Conservation (phyloP, 2,888 invertebrate genomes). For the Hermaeophaga mercurialis region DNA sequence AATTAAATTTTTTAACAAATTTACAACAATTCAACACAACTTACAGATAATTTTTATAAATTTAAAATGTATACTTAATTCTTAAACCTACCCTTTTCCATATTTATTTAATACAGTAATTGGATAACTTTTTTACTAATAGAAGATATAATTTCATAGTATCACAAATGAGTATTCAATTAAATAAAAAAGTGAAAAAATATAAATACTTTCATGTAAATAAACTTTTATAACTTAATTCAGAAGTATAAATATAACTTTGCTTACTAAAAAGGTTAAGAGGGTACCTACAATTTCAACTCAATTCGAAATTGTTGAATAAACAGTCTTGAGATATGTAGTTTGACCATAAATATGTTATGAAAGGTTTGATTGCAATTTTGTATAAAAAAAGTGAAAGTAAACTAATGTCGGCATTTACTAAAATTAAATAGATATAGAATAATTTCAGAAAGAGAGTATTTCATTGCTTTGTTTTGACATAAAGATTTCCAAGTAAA, state of each 20-base stretch:
- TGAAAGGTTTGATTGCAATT: no score
- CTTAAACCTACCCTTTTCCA: background rate
- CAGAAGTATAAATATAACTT: background rate
- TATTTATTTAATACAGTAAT: background rate
- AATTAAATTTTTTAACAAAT: background rate
- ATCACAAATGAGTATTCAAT: conserved; percentile 19
- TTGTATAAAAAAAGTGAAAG: no score
- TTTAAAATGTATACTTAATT: background rate
- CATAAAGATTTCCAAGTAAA: no score
- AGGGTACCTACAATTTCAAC: no score
- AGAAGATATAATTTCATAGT: conserved; percentile 13
- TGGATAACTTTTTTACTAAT: background rate
- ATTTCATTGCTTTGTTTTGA: no score
- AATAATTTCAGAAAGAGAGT: no score
- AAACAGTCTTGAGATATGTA: no score
- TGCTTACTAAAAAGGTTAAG: no score
- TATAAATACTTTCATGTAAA: background rate
- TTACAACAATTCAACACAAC: background rate
- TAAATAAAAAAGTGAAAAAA: background rate
- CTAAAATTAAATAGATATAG: no score
- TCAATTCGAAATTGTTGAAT: no score
- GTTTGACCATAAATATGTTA: no score
- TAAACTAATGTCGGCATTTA: no score
- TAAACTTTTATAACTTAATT: background rate
- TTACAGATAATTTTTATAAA: background rate